Base-by-base conservation (phyloP, 2,113 vertebrate species). In the Suricata suricatta region DNA sequence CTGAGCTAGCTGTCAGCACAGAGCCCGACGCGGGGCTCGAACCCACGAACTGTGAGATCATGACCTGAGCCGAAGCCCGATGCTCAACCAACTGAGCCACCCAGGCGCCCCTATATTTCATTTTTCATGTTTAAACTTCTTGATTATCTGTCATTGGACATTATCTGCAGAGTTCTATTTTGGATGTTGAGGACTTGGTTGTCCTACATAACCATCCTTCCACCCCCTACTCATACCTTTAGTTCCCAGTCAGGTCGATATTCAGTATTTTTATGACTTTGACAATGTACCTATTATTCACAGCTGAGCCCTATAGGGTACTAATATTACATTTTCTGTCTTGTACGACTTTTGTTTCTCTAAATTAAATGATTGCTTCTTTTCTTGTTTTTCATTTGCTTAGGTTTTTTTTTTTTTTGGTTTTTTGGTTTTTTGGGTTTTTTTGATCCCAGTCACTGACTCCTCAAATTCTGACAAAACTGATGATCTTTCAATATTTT, bases 51-150 rank as follows among this genome's bases (percentile, higher is more conserved):
- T 41, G 41, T 41, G 41, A 41, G 41, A 41, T 41, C 41, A 41
- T 41, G 41, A 41, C 41, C 41, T 41, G 41, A 41, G 41, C 41
- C 41, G 41, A 41, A 41, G 41, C 5, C 5, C 4, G 41, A 41
- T 41, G 41, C 41, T 41, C 41, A 41, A 41, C 41, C 41, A 41
- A 41, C 41, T 41, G 41, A 41, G 41, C 41, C 41, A 41, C 41
- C 41, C 41, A 41, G 41, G 41, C 41, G 6, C 41, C 41, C 41
- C 41, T 77, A 57, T 74, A 15, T 92, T 64, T 95, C 25, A 38
- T 93, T 96, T 90, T 93, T 88, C 93, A 72, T 77, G 66, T 93
- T 86, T 91, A 82, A 93, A 60, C 64, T 88, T 88, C 47, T 93
- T 94, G n/a, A 66, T 63, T 93, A 88, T 88, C 89, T 14, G 57